Evolutionary conservation across 2,113 vertebrate genomes (phyloP).

Genomic region (Cochlearius cochlearius): DNA sequence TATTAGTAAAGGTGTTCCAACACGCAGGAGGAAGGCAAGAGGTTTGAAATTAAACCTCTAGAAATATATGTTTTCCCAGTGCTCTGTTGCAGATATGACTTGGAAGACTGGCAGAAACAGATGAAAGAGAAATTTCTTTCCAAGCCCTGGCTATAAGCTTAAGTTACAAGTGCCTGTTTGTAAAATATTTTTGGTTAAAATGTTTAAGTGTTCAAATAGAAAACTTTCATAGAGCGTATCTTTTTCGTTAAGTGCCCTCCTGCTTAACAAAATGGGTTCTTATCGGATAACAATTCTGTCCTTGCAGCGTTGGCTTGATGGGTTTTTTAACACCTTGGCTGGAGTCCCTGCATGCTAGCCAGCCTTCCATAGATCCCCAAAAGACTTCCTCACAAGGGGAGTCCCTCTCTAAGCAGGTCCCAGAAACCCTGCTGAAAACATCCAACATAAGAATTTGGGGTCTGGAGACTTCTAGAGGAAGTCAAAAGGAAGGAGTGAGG

Average conservation of each 20-base stretch:
- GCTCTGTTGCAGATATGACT: background rate
- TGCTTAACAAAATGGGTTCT: background rate
- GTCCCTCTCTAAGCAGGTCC: background rate
- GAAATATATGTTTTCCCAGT: background rate
- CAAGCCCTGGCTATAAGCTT: background rate
- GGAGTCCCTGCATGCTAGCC: background rate
- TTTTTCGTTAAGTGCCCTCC: background rate
- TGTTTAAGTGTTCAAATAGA: background rate
- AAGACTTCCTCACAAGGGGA: background rate
- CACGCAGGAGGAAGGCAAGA: background rate
- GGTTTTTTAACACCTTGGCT: background rate
- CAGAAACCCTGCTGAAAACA: background rate
- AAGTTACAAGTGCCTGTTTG: background rate
- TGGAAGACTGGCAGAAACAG: background rate
- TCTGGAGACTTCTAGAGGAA: background rate
- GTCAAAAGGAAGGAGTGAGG: background rate
- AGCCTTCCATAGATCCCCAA: background rate
- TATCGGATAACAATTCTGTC: background rate
- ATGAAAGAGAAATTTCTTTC: background rate
- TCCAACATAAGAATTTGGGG: background rate
- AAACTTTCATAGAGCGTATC: background rate
- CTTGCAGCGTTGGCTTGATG: background rate
- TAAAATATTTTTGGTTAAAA: background rate
- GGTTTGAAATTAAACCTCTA: background rate
- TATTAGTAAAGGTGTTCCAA: background rate